Base-by-base conservation (phyloP, 2,797 vertebrate genomes). In the Sitta carolinensis region DNA sequence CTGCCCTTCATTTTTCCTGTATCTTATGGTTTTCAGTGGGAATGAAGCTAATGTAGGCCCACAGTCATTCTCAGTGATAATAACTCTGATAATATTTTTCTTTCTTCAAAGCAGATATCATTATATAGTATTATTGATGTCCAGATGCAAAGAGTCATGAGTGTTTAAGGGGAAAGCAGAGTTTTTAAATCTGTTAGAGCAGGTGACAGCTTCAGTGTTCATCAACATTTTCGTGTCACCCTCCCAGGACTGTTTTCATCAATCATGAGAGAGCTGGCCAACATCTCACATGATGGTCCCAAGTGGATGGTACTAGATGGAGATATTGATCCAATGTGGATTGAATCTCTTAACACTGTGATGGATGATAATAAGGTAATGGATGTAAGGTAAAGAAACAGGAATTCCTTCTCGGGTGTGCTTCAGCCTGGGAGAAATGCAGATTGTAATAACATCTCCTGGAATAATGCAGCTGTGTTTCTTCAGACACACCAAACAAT, bases 341-440 rank as follows among this genome's bases (percentile, higher is more conserved):
- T 99, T 86, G 99, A 99, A 94, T 99, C 99, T 85, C 98, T 99
- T 81, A 99, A 99, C 97, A 99, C 99, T 5, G 99, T 99, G 97
- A 99, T 99, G 99, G 99, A 99, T 96, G 99, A 99, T 97, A 99
- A 99, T 97, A 99, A 99, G 99, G 99, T 99, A 98, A 91, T 21
- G 85, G 67, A 51, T 29, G 25, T 10, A 38, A 76, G 61, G 43
- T 75, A 52, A 64, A 82, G 82, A 18, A 74, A 19, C n/a, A 30
- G 77, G 13, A n/a, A 21, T 59, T 84, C 82, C 64, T 70, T 67
- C 52, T 25, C 1, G 13, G 45, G 48, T 25, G 32, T 40, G 82
- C 38, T 38, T 81, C 75, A 66, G 34, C 30, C 64, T 78, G 52
- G 23, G 43, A 75, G 76, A 76, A 76, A 45, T 40, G 63, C 51